phyloP scores from a whole-genome alignment of 2,113 vertebrate genomes.

The Telmatochromis sp. region DNA sequence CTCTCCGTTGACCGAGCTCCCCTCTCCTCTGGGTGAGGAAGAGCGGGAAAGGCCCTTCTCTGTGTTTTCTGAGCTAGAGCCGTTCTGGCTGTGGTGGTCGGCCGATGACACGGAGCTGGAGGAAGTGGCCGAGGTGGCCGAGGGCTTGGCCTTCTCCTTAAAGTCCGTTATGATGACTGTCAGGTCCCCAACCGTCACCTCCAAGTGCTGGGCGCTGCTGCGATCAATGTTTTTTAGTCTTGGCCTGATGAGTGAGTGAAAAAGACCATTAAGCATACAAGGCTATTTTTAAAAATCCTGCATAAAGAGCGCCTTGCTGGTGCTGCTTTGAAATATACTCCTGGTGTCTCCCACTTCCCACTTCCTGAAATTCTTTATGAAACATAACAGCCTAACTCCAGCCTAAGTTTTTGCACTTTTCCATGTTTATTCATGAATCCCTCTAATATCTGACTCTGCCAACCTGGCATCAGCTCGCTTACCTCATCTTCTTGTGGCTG shows the following conservation, averaged over 20 bases:
- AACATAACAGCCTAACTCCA: background rate
- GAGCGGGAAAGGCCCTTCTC: slow-evolving; percentile 90
- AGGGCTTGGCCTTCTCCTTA: slow-evolving; percentile 97
- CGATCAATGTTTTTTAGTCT: slow-evolving; percentile 99
- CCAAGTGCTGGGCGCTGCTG: slow-evolving; percentile 97
- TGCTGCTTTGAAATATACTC: background rate
- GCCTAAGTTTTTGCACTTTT: background rate
- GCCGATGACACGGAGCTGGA: slow-evolving; percentile 37
- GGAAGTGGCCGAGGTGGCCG: slow-evolving; percentile 77
- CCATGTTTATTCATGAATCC: background rate
- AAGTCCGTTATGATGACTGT: slow-evolving; percentile 99
- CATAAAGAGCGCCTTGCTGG: background rate
- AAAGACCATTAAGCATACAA: background rate
- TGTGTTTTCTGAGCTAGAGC: slow-evolving; percentile 94
- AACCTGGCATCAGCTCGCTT: background rate
- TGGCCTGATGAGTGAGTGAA: slow-evolving; percentile 71
- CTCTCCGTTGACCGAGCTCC: slow-evolving; percentile 88
- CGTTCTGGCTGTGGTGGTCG: slow-evolving; percentile 93
- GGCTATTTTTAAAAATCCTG: background rate
- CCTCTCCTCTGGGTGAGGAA: slow-evolving; percentile 91
- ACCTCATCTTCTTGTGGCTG: slow-evolving; percentile 97
- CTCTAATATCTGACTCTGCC: background rate
- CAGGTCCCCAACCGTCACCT: slow-evolving; percentile 98
- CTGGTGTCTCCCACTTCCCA: background rate
- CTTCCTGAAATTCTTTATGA: background rate